Conservation (phyloP, 2,113 vertebrate species). For the Agapornis roseicollis region DNA sequence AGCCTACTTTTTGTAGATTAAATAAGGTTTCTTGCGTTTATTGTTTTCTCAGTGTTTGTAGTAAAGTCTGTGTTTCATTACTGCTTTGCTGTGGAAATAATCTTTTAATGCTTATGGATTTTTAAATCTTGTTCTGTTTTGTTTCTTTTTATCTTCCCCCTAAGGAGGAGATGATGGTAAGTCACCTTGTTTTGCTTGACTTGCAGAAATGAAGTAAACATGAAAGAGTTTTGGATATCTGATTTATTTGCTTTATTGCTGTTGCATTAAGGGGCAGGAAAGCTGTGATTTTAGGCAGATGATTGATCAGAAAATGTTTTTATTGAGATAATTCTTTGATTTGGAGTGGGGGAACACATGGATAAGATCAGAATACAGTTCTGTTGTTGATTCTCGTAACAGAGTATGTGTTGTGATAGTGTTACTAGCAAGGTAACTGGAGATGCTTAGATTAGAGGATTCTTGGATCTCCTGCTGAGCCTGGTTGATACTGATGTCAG, state of each 20-base stretch:
- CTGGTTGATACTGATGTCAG: neutral
- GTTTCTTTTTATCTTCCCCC: neutral
- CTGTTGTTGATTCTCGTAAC: neutral
- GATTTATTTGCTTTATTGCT: neutral
- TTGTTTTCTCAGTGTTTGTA: neutral
- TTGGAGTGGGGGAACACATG: neutral
- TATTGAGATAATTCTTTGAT: neutral
- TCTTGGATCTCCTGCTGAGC: neutral
- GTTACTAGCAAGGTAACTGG: neutral
- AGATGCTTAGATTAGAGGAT: neutral
- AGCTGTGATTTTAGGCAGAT: neutral
- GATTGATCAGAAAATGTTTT: neutral
- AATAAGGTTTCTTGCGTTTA: neutral
- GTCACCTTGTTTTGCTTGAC: slow-evolving; percentile 58
- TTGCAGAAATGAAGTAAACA: neutral
- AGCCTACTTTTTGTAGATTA: neutral
- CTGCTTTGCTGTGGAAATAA: neutral
- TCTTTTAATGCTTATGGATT: neutral
- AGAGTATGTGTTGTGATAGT: neutral
- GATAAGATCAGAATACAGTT: neutral
- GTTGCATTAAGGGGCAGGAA: neutral
- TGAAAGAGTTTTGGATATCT: neutral
- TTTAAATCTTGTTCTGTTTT: neutral
- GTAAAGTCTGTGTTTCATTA: neutral
- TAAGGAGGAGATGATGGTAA: slow-evolving; percentile 93